Conservation (phyloP, 2,113 vertebrate species). For the Pantherophis guttatus region DNA sequence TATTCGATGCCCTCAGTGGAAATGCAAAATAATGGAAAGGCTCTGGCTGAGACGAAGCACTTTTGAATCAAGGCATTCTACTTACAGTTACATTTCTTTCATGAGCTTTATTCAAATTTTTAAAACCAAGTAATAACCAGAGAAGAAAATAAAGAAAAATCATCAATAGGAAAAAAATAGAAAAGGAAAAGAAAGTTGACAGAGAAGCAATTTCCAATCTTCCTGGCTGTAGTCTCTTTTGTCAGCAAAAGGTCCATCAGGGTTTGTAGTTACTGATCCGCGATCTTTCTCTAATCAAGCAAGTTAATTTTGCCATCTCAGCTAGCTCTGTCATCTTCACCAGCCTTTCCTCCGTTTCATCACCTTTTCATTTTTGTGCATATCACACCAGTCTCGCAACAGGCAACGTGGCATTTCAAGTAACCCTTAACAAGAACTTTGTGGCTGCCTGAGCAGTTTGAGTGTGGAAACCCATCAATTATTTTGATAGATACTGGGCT, state of each 20-base stretch:
- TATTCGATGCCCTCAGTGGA: neutral
- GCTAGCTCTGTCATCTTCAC: neutral
- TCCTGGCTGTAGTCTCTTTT: neutral
- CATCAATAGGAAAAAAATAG: neutral
- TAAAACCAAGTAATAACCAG: neutral
- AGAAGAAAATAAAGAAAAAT: neutral
- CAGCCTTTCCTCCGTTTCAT: neutral
- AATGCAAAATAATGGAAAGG: neutral
- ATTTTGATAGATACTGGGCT: neutral
- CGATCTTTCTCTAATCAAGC: neutral
- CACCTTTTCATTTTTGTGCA: neutral
- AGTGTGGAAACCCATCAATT: neutral
- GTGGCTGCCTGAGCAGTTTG: neutral
- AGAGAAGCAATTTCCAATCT: neutral
- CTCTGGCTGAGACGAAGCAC: neutral
- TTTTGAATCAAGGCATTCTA: neutral
- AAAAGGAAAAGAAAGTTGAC: neutral
- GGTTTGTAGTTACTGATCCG: neutral
- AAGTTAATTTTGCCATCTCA: neutral
- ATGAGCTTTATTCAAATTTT: neutral
- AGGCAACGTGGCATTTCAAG: neutral
- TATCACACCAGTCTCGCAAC: neutral
- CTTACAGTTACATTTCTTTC: neutral
- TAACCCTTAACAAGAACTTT: neutral
- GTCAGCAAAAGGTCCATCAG: neutral